Conservation (phyloP, 1,140 invertebrate species). For the Apis cerana region DNA sequence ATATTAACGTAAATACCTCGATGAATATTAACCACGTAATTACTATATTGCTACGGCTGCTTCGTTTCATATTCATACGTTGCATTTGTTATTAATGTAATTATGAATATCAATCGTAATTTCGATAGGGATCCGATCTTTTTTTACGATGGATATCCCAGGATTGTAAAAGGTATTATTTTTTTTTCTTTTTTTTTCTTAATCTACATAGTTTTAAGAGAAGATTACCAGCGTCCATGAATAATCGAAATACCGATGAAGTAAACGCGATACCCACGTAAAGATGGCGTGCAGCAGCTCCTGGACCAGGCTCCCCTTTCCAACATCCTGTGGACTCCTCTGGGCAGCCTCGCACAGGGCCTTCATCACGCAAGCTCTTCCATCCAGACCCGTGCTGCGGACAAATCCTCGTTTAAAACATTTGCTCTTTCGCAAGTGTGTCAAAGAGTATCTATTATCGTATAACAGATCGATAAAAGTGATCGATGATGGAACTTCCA, state of each 20-base stretch:
- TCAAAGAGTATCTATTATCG: background rate
- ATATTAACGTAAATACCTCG: background rate
- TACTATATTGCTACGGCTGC: background rate
- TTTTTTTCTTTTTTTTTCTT: too few relatives aligned
- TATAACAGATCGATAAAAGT: background rate
- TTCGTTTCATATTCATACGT: background rate
- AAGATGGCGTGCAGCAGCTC: constrained; percentile 87
- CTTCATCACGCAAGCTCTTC: constrained; percentile 85
- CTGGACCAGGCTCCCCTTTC: constrained; percentile 84
- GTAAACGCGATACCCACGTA: constrained; percentile 81
- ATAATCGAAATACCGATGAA: background rate
- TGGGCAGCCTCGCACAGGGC: constrained; percentile 87
- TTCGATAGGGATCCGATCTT: background rate
- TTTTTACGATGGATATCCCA: too few relatives aligned
- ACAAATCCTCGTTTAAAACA: constrained; percentile 72
- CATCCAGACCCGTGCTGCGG: constrained; percentile 85
- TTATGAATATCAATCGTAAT: background rate
- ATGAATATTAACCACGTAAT: background rate
- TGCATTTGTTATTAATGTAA: background rate
- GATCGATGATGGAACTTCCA: background rate
- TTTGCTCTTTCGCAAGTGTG: background rate
- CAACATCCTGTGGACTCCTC: constrained; percentile 80
- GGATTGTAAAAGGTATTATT: too few relatives aligned
- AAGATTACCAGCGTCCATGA: background rate
- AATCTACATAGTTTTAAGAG: too few relatives aligned